Percentiles rank a stretch among this genome's conserved stretches.
phyloP scores from a whole-genome alignment of 2,888 invertebrate species.

The Hedychridium roseum region DNA sequence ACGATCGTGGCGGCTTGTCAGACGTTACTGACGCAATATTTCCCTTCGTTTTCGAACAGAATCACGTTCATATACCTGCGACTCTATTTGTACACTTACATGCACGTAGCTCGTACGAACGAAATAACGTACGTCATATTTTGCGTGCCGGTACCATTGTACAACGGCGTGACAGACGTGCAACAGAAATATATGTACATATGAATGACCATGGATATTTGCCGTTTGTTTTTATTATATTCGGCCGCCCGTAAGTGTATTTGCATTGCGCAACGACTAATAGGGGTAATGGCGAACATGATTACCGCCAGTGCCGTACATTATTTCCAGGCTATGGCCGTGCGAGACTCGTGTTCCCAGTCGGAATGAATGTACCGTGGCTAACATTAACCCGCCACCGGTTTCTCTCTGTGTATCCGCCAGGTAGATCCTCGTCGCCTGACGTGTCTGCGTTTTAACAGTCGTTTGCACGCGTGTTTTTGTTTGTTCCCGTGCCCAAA shows the following conservation, averaged over 20 bases:
- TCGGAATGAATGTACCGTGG: constrained; percentile 9
- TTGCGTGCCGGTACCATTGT: constrained; percentile 24
- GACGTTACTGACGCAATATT: too few relatives aligned
- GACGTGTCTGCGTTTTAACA: too few relatives aligned
- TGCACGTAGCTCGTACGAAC: too few relatives aligned
- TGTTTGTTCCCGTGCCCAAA: too few relatives aligned
- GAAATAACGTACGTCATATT: constrained; percentile 15
- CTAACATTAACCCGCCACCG: constrained; percentile 12
- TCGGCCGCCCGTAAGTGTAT: constrained; percentile 40
- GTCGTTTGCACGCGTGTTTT: too few relatives aligned
- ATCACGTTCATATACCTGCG: background rate
- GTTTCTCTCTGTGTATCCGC: too few relatives aligned
- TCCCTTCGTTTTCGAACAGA: too few relatives aligned
- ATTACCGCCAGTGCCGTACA: constrained; percentile 39
- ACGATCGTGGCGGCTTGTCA: too few relatives aligned
- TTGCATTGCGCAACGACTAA: constrained; percentile 48
- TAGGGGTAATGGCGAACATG: constrained; percentile 47
- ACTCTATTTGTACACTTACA: background rate
- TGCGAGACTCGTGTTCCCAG: constrained; percentile 5
- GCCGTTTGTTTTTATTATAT: constrained; percentile 48
- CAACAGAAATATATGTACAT: constrained; percentile 32
- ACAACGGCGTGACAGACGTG: constrained; percentile 3
- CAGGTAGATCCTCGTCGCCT: too few relatives aligned
- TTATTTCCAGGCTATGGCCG: constrained; percentile 32
- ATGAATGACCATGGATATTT: constrained; percentile 44